Percentiles rank a stretch among this genome's conserved stretches.
phyloP scores from a whole-genome alignment of 2,797 vertebrate species.

The Acrossocheilus wenchowensis region DNA sequence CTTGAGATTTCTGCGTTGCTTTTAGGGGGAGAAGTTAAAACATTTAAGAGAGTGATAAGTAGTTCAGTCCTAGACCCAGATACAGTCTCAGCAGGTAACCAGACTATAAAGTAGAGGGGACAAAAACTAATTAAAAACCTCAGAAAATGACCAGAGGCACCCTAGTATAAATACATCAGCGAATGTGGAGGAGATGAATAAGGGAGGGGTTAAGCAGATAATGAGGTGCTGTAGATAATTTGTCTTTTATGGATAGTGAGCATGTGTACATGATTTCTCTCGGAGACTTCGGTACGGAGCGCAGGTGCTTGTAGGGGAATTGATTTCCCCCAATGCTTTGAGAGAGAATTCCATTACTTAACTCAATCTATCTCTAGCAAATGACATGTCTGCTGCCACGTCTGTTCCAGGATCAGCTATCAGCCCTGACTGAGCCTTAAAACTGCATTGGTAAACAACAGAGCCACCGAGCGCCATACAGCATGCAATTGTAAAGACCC shows the following conservation, averaged over 20 bases:
- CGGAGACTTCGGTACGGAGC: constrained; percentile 23
- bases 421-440: not conserved
- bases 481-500: not conserved
- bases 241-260: not conserved
- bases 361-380: constrained; percentile 17
- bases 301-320: constrained; percentile 46
- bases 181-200: constrained; percentile 2
- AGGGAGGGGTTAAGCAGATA: constrained; percentile 7
- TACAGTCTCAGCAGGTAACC: constrained; percentile 51
- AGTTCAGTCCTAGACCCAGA: constrained; percentile 63
- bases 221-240: constrained; percentile 20
- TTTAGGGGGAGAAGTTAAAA: constrained; percentile 46
- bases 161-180: constrained; percentile 19
- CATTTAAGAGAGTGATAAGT: constrained; percentile 58
- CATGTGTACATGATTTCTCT: constrained; percentile 17
- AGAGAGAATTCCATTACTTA: constrained; percentile 55
- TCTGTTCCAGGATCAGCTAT: constrained; percentile 25
- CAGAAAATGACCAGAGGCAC: constrained; percentile 35
- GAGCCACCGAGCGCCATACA: not conserved
- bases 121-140: constrained; percentile 63
- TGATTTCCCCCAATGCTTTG: constrained; percentile 41
- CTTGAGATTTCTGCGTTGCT: constrained; percentile 52
- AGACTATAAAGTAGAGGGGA: constrained; percentile 46
- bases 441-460: not conserved
- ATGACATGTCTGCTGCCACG: constrained; percentile 5